phyloP scores from a whole-genome alignment of 2,113 vertebrate species.

The Delphinus delphis region DNA sequence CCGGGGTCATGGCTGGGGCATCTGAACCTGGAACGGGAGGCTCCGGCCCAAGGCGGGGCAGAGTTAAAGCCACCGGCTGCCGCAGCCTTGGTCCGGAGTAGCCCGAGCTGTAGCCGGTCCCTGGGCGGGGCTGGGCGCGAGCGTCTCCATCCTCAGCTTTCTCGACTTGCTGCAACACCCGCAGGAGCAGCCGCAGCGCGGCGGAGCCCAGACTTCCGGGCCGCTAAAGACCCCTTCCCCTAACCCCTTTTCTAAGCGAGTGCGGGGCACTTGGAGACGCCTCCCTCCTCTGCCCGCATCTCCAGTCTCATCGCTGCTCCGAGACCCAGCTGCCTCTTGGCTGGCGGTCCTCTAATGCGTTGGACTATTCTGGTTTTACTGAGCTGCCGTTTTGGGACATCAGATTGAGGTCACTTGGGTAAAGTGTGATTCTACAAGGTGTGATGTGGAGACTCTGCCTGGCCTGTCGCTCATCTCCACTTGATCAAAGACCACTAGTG shows the following conservation, averaged over 20 bases:
- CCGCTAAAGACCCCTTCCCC: too few species aligned
- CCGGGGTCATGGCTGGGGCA: rapidly evolving
- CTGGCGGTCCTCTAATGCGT: background rate
- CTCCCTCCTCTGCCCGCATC: rapidly evolving
- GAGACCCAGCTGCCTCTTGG: background rate
- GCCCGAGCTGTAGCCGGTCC: background rate
- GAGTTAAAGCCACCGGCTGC: background rate
- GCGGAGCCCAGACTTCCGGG: background rate
- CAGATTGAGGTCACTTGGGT: background rate
- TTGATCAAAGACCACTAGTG: background rate
- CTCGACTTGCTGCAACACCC: background rate
- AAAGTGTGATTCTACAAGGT: background rate
- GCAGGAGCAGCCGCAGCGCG: background rate
- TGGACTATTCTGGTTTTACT: background rate
- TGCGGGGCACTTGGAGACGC: background rate
- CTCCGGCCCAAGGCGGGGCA: background rate
- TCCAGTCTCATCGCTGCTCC: background rate
- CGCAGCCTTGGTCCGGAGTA: background rate
- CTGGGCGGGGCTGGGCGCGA: background rate
- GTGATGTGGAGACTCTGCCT: background rate
- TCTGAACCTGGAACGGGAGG: background rate
- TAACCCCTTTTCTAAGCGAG: too few species aligned
- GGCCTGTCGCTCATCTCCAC: background rate
- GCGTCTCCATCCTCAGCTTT: background rate
- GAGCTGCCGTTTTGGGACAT: background rate